phyloP scores from a whole-genome alignment of 2,113 vertebrate species.

The Scomber japonicus region DNA sequence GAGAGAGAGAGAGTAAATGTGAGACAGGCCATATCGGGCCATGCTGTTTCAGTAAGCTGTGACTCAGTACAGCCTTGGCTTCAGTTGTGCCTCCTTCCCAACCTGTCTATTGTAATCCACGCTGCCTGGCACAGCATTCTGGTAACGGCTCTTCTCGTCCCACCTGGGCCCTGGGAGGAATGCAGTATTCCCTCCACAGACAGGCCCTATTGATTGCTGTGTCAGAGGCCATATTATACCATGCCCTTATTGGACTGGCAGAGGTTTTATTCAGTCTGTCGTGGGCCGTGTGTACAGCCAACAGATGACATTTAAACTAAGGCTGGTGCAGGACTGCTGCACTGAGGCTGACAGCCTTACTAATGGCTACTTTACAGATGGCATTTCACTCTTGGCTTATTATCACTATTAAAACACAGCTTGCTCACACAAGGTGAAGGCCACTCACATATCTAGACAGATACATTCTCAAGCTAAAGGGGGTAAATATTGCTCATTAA shows the following conservation, averaged over 20 bases:
- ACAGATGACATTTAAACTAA: constrained; percentile 79
- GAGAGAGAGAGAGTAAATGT: constrained; percentile 6
- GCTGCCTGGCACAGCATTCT: constrained; percentile 58
- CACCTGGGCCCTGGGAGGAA: constrained; percentile 58
- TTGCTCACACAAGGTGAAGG: constrained; percentile 61
- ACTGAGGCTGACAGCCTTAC: constrained; percentile 66
- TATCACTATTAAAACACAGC: constrained; percentile 75
- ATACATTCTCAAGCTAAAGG: constrained; percentile 37
- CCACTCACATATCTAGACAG: constrained; percentile 51
- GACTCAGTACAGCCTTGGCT: constrained; percentile 52
- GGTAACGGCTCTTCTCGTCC: constrained; percentile 63
- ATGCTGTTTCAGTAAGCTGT: constrained; percentile 57
- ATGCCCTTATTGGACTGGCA: constrained; percentile 64
- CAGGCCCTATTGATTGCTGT: constrained; percentile 79
- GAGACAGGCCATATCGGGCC: constrained; percentile 29
- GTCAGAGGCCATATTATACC: constrained; percentile 80
- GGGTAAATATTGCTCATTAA: constrained; percentile 23
- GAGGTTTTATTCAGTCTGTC: constrained; percentile 60
- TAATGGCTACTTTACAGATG: constrained; percentile 80
- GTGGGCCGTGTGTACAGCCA: constrained; percentile 53
- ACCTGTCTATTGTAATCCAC: constrained; percentile 51
- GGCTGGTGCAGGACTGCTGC: constrained; percentile 43
- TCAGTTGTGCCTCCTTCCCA: constrained; percentile 31
- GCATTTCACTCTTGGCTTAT: constrained; percentile 78
- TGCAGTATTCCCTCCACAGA: constrained; percentile 74